Base-by-base conservation (phyloP, 2,113 vertebrate species). In the Tetrao urogallus region DNA sequence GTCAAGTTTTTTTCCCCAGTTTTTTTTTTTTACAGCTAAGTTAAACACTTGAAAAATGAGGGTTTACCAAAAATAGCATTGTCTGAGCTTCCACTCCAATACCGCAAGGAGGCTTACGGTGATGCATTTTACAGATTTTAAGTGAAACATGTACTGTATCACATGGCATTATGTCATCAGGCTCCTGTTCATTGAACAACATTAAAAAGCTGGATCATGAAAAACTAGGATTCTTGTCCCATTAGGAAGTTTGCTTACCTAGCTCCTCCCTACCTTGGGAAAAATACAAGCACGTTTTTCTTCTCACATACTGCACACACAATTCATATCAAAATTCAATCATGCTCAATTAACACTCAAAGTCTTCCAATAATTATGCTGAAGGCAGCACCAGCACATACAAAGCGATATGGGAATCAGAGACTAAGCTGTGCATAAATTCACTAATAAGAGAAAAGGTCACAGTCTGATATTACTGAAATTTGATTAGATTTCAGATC, bases 371-470 rank as follows among this genome's bases (percentile, higher is more conserved):
- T 97, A 97, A 96, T 97, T 96, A 95, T 95, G 58, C 90, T 96
- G 83, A 96, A 95, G 80, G 66, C 83, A 96, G 83, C 81, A 90
- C 64, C 13, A 13, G 85, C 82, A 95, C 92, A 96, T 75, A 84
- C 85, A 95, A 82, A 95, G 74, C 13, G 25, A 84, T 95, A 58
- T 94, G 93, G 92, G 93, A 97, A 45, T 50, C 74, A 32, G 86
- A 94, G 94, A 96, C 93, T 97, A 95, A 93, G n/a, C 90, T 95
- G 43, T 94, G 96, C 94, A 97, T 97, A 97, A 97, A 98, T 96
- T 96, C 91, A 77, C 95, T 97, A 96, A 97, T 97, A 97, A 97
- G 85, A 97, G 92, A 95, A 98, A 98, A 98, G 97, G 97, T 98
- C 97, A 98, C 2, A 0, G 88, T 92, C 90, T 97, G 96, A 97